These are phyloP conservation scores for Blastobasis lacticolella DNA, from an alignment of 2,888 invertebrate genomes.

Conservation along the genomic window DNA sequence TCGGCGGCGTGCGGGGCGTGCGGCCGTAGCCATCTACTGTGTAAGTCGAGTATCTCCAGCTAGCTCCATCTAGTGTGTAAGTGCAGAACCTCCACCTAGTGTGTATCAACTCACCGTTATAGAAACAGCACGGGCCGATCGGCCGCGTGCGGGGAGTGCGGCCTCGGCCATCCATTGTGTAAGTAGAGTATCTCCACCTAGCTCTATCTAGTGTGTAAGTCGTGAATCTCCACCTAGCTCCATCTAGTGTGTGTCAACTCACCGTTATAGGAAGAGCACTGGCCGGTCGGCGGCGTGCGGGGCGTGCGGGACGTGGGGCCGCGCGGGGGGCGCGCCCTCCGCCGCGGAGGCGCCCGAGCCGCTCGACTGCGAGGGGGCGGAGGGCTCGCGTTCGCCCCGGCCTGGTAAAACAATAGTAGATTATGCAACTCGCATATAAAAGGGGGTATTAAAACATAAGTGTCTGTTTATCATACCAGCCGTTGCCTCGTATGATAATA, in stretches of 20 bases:
- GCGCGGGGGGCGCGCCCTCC: constrained; percentile 50
- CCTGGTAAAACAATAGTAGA: no score
- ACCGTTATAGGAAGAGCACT: constrained; percentile 13
- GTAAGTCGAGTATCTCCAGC: not conserved
- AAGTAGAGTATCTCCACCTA: not conserved
- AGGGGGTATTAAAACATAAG: no score
- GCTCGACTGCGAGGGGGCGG: constrained; percentile 48
- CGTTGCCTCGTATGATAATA: no score
- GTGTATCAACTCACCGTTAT: not conserved
- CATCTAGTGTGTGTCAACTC: not conserved
- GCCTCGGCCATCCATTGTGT: not conserved
- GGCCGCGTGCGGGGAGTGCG: not conserved
- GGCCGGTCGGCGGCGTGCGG: constrained; percentile 35
- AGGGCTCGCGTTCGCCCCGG: constrained; percentile 31
- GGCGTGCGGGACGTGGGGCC: constrained; percentile 56
- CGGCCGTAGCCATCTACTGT: no score
- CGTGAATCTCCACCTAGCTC: not conserved
- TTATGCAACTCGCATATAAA: no score
- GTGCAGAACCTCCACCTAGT: not conserved
- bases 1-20: not conserved
- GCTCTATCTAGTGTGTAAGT: not conserved
- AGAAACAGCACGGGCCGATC: not conserved
- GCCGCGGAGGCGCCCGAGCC: constrained; percentile 43
- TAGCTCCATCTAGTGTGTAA: not conserved
- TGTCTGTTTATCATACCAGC: no score